phyloP scores from a whole-genome alignment of 2,888 invertebrate genomes.

The Notodonta dromedarius region DNA sequence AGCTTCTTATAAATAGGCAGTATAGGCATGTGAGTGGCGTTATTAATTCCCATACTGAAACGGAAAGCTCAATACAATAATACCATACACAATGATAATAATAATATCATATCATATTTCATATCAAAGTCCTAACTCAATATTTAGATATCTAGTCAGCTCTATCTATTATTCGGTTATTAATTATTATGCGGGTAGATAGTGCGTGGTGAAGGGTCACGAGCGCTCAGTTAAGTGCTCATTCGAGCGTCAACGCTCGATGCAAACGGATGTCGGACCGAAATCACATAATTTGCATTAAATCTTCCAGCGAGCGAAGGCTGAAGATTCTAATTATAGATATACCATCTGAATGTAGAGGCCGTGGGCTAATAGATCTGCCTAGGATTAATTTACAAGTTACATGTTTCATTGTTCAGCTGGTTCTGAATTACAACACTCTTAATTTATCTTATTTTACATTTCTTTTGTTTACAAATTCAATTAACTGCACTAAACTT shows the following conservation, averaged over 20 bases:
- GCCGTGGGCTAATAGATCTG: neutral
- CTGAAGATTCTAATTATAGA: conserved; percentile 31
- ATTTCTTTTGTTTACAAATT: too few relatives aligned
- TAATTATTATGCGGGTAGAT: conserved; percentile 51
- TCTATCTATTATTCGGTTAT: conserved; percentile 17
- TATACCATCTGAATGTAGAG: conserved; percentile 11
- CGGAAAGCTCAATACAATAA: too few relatives aligned
- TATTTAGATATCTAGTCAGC: too few relatives aligned
- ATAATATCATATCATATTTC: too few relatives aligned
- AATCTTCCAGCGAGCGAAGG: conserved; percentile 37
- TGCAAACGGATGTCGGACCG: conserved; percentile 43
- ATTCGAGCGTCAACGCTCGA: conserved; percentile 47
- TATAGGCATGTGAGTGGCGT: too few relatives aligned
- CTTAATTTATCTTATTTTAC: too few relatives aligned
- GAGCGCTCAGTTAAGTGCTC: conserved; percentile 44
- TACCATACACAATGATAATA: too few relatives aligned
- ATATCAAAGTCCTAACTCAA: too few relatives aligned
- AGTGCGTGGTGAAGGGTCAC: conserved; percentile 44
- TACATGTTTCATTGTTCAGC: neutral
- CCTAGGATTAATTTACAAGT: neutral
- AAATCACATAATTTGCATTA: conserved; percentile 35
- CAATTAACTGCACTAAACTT: too few relatives aligned
- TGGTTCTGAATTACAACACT: neutral
- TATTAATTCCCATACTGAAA: too few relatives aligned
- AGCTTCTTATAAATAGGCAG: too few relatives aligned